Evolutionary conservation across 2,797 vertebrate species (phyloP).

Genomic region (Dendrocincla fuliginosa): DNA sequence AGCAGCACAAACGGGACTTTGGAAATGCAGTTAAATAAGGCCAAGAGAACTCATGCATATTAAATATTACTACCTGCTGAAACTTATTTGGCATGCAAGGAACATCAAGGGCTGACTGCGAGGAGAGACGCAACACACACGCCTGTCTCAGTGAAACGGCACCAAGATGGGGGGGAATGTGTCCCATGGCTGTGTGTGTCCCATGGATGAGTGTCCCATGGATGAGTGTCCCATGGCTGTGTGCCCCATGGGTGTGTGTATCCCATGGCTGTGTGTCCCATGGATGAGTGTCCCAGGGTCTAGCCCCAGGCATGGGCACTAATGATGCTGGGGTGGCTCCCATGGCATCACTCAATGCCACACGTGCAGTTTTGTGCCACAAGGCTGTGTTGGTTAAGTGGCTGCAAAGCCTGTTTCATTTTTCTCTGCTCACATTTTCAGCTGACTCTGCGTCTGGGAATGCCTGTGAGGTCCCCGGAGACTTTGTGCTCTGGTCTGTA

Average conservation of each 20-base stretch:
- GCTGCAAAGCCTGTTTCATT: neutral
- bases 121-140: neutral
- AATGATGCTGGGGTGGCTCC: fast-evolving
- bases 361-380: neutral
- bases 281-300: no score
- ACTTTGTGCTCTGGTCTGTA: neutral
- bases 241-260: no score
- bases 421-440: neutral
- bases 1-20: neutral
- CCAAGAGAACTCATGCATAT: slow-evolving; percentile 2
- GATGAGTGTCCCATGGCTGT: neutral
- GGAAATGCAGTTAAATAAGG: neutral
- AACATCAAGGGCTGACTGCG: neutral
- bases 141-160: fast-evolving
- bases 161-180: neutral
- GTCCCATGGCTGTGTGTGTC: neutral
- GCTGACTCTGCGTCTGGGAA: neutral
- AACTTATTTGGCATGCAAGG: neutral
- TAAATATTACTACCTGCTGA: neutral
- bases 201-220: neutral
- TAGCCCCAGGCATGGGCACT: neutral
- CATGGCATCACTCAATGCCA: neutral
- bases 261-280: no score
- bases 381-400: fast-evolving
- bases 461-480: neutral